A percentile compares a stretch with the other conserved stretches of the same genome.
Evolutionary conservation across 1,140 invertebrate species (phyloP).

Genomic region (Pseudomyrmex cubaensis): DNA sequence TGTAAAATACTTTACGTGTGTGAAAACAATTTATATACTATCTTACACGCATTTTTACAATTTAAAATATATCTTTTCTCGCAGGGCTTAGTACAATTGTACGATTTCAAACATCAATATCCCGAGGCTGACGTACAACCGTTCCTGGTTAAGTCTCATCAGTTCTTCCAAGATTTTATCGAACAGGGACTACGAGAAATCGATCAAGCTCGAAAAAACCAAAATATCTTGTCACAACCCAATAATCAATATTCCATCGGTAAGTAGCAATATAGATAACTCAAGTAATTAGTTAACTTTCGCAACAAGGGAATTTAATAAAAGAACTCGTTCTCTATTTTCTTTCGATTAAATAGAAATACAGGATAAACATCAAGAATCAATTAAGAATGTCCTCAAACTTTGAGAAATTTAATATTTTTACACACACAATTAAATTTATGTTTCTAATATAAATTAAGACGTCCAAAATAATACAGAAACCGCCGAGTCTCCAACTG

Average conservation of each 20-base stretch:
- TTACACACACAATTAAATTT: background rate
- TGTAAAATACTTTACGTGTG: background rate
- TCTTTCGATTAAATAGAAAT: background rate
- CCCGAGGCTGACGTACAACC: constrained; percentile 95
- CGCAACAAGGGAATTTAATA: constrained; percentile 20
- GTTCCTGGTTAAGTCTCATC: constrained; percentile 94
- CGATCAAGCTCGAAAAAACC: constrained; percentile 87
- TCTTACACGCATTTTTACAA: background rate
- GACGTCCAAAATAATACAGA: constrained; percentile 47
- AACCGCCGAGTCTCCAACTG: constrained; percentile 59
- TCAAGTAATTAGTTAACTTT: background rate
- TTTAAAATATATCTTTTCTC: constrained; percentile 20
- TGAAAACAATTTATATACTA: constrained; percentile 38
- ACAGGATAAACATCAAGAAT: background rate
- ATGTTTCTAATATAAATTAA: constrained; percentile 23
- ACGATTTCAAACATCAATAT: constrained; percentile 95
- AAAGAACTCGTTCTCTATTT: background rate
- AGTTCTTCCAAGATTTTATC: constrained; percentile 97
- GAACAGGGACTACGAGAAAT: constrained; percentile 94
- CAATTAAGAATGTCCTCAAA: background rate
- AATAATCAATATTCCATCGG: constrained; percentile 79
- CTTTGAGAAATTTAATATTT: background rate
- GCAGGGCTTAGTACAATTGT: constrained; percentile 93
- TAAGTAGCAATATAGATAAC: constrained; percentile 51
- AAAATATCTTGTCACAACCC: constrained; percentile 77